Percentiles rank a stretch among this genome's conserved stretches.
These are phyloP conservation scores for Brachyrhaphis roseni DNA, from an alignment of 2,797 vertebrate genomes.

Conservation along the genomic window DNA sequence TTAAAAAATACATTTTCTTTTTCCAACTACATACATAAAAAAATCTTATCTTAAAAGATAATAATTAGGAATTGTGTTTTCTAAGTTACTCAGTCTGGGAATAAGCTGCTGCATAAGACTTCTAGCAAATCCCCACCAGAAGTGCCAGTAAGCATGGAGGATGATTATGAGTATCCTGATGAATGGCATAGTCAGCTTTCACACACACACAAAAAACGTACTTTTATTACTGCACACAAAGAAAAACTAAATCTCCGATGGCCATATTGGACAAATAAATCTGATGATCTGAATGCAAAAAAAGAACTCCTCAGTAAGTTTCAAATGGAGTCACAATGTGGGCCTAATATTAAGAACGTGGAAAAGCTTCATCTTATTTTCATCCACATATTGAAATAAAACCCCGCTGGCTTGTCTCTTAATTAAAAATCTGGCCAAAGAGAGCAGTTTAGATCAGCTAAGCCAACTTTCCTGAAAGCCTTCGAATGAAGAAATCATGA, in stretches of 20 bases:
- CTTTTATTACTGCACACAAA: slow-evolving; percentile 24
- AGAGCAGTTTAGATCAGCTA: slow-evolving; percentile 35
- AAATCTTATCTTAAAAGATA: too few relatives aligned
- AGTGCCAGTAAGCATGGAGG: neutral
- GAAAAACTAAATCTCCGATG: slow-evolving; percentile 13
- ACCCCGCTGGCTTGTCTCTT: slow-evolving; percentile 56
- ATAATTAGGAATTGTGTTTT: neutral
- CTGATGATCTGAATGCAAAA: slow-evolving; percentile 28
- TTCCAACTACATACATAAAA: neutral
- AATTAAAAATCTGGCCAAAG: slow-evolving; percentile 66
- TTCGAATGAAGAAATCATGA: slow-evolving; percentile 50
- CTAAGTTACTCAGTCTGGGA: neutral
- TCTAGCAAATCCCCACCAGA: neutral
- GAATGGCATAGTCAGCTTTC: slow-evolving; percentile 23
- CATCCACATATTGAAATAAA: slow-evolving; percentile 48
- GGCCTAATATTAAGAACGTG: slow-evolving; percentile 39
- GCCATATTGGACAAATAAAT: slow-evolving; percentile 33
- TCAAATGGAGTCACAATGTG: slow-evolving; percentile 35
- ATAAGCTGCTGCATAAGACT: neutral
- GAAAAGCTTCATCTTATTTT: slow-evolving; percentile 65
- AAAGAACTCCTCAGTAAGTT: slow-evolving; percentile 27
- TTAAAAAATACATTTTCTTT: neutral
- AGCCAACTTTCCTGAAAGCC: slow-evolving; percentile 54
- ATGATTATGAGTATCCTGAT: slow-evolving; percentile 1
- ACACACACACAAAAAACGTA: slow-evolving; percentile 8